phyloP scores from a whole-genome alignment of 2,888 invertebrate species.

The Pheosia tremula region DNA sequence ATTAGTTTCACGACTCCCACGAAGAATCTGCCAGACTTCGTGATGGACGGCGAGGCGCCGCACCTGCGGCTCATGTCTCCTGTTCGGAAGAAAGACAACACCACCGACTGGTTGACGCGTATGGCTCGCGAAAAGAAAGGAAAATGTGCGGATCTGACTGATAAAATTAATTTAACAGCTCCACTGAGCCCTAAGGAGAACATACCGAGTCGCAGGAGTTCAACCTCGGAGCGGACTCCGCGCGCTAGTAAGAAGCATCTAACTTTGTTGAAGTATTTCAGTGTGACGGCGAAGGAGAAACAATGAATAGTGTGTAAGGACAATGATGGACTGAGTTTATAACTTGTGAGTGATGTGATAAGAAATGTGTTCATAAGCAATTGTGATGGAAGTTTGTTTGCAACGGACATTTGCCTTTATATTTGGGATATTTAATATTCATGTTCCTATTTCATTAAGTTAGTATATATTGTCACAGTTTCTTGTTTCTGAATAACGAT shows the following conservation, averaged over 20 bases:
- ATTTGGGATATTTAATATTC: background rate
- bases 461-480: background rate
- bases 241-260: constrained; percentile 50
- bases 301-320: constrained; percentile 21
- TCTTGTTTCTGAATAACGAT: background rate
- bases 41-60: constrained; percentile 90
- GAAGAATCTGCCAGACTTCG: constrained; percentile 90
- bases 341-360: constrained; percentile 1
- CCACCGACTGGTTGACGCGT: constrained; percentile 88
- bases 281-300: constrained; percentile 53
- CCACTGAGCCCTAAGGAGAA: constrained; percentile 62
- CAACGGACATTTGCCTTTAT: background rate
- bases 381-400: constrained; percentile 2
- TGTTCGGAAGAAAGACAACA: constrained; percentile 84
- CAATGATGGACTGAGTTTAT: constrained; percentile 39
- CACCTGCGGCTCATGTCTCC: constrained; percentile 89
- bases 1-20: constrained; percentile 84
- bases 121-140: constrained; percentile 52
- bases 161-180: constrained; percentile 15
- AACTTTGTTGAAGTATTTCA: constrained; percentile 71
- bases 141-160: constrained; percentile 23
- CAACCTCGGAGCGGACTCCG: constrained; percentile 57
- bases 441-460: background rate
- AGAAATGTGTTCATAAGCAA: constrained; percentile 15
- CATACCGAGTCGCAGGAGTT: constrained; percentile 51